These are phyloP conservation scores for Parelbella ahira DNA, from an alignment of 2,888 invertebrate genomes.

Conservation along the genomic window DNA sequence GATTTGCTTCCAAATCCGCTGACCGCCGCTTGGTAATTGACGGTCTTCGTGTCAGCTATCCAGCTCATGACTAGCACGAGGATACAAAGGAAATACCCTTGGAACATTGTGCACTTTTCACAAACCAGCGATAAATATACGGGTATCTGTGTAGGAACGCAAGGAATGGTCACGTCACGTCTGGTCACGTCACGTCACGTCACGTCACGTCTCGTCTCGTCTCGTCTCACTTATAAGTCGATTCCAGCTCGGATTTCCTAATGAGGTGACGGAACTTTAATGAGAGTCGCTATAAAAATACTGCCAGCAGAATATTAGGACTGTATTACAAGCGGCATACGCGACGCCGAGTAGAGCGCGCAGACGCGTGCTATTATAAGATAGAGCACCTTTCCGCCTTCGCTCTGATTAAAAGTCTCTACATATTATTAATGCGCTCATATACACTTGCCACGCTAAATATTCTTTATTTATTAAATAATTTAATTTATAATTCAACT, in stretches of 20 bases:
- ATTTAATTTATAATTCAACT: no score
- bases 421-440: no score
- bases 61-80: conserved; percentile 55
- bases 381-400: no score
- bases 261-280: conserved; percentile 40
- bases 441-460: no score
- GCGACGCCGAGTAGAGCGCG: no score
- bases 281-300: conserved; percentile 20
- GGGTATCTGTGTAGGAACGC: no score
- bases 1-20: conserved; percentile 49
- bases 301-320: conserved; percentile 8
- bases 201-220: no score
- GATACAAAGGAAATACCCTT: conserved; percentile 46
- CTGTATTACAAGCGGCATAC: conserved; percentile 1
- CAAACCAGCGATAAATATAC: conserved; percentile 4
- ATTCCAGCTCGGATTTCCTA: conserved; percentile 29
- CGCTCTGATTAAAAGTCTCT: no score
- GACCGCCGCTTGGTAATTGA: conserved; percentile 50
- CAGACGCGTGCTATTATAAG: no score
- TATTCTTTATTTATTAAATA: no score
- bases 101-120: conserved; percentile 49
- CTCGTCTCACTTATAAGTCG: conserved; percentile 9
- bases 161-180: no score
- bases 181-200: no score
- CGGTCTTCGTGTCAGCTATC: conserved; percentile 56